Evolutionary conservation across 1,140 invertebrate species (phyloP), one percentile per base, ranked within the genome.

Genomic region (Venturia canescens): DNA sequence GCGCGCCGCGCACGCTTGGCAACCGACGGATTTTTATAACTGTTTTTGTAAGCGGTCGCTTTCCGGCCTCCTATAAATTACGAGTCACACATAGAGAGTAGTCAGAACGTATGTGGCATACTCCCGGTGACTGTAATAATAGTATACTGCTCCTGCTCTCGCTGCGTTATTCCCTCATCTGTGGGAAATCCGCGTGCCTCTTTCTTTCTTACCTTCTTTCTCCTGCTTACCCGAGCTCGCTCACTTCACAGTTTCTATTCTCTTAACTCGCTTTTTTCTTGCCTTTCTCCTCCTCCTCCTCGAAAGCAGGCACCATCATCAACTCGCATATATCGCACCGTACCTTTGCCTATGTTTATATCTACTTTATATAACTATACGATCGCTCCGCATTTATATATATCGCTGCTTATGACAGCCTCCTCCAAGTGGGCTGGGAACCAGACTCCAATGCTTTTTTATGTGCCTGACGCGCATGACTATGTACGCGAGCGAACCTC

Each of bases 1-100:
- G 38, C 38, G n/a, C 72, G 66, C 67, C 38, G n/a, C 72, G 66
- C 67, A 80, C 83, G 81, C 83, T 84, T 83, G 85, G 57, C 80
- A 80, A 82, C 81, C 83, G 72, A 71, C 79, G 80, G 74, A 85
- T 86, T 89, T 84, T 86, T 87, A 84, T 89, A 89, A 89, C 86
- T 88, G 85, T 87, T 88, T 87, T 87, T 83, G 71, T 85, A 84
- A 86, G 79, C 84, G 71, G 74, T 84, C 82, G 82, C 86, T 87
- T 88, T 87, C 88, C 87, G 85, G 85, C 83, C 84, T 84, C 70
- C 82, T 87, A 86, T 84, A 83, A 88, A 88, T 88, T 86, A 86
- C 78, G 38, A 80, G 80, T 78, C 78, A 69, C 71, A 69, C 21
- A 48, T 31, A 70, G 18, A 70, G 18, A 76, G 70, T 78, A 81